Evolutionary conservation across 1,140 invertebrate genomes (phyloP).

Genomic region (Cylas formicarius): DNA sequence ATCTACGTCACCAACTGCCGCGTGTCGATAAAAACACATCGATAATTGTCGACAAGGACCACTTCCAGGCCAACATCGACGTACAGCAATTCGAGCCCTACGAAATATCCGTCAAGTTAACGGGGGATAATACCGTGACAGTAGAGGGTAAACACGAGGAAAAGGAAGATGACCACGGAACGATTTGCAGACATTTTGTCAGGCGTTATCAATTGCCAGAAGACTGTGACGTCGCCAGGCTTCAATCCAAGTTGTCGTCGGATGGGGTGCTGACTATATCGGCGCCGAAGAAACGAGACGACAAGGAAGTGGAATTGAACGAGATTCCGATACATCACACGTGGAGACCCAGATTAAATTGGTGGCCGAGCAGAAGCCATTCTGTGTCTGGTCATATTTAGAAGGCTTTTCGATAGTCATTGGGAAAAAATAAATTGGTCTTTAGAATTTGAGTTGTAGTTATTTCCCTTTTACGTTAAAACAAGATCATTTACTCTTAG

Average conservation of each 20-base stretch:
- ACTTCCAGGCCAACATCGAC: conserved; percentile 1
- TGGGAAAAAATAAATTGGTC: no score
- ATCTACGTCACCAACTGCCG: conserved; percentile 5
- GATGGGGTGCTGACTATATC: conserved; percentile 65
- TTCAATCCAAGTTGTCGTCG: conserved; percentile 60
- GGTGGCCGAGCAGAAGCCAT: conserved; percentile 16
- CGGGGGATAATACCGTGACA: conserved; percentile 1
- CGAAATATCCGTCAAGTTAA: conserved; percentile 1
- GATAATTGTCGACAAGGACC: background rate
- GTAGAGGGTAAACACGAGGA: conserved; percentile 5
- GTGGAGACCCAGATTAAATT: conserved; percentile 8
- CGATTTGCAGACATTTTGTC: conserved; percentile 57
- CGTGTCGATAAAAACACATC: conserved; percentile 8
- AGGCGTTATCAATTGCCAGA: conserved; percentile 61
- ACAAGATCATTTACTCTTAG: no score
- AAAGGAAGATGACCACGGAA: conserved; percentile 13
- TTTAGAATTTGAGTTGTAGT: no score
- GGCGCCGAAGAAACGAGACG: conserved; percentile 44
- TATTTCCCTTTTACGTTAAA: no score
- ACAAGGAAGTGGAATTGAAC: conserved; percentile 6
- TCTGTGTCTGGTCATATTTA: no score
- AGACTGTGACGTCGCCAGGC: conserved; percentile 54
- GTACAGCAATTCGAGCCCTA: conserved; percentile 4
- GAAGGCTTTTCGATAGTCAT: no score
- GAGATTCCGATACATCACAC: conserved; percentile 14